Percentiles rank a stretch among this genome's conserved stretches.
Evolutionary conservation across 2,113 vertebrate species (phyloP).

Genomic region (Nyctereutes procyonoides): DNA sequence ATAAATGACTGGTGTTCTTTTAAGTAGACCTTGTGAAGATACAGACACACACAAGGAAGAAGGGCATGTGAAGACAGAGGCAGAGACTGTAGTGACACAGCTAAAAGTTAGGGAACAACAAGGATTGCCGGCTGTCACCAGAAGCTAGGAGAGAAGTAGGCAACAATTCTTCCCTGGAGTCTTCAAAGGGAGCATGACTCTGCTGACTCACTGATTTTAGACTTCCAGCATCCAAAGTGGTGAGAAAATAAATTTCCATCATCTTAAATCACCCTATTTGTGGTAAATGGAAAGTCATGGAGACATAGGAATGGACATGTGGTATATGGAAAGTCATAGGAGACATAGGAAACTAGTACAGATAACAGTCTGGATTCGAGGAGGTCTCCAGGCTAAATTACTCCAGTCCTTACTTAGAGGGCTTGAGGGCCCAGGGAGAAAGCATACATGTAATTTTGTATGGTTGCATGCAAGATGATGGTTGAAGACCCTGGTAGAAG

Average conservation of each 20-base stretch:
- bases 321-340: neutral
- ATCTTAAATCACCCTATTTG: neutral
- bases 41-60: neutral
- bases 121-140: neutral
- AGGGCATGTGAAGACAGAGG: neutral
- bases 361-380: neutral
- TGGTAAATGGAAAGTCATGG: too few species aligned
- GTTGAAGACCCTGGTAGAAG: neutral
- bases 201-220: neutral
- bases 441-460: neutral
- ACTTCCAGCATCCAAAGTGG: neutral
- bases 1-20: neutral
- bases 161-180: neutral
- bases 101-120: neutral
- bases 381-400: neutral
- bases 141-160: accelerated
- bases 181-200: neutral
- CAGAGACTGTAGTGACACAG: neutral
- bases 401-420: neutral
- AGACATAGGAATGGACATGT: neutral
- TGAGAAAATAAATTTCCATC: neutral
- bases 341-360: neutral
- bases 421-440: neutral
- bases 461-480: neutral
- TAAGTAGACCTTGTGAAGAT: neutral